Conservation (phyloP, 2,113 vertebrate species). For the Pteruthius melanotis region DNA sequence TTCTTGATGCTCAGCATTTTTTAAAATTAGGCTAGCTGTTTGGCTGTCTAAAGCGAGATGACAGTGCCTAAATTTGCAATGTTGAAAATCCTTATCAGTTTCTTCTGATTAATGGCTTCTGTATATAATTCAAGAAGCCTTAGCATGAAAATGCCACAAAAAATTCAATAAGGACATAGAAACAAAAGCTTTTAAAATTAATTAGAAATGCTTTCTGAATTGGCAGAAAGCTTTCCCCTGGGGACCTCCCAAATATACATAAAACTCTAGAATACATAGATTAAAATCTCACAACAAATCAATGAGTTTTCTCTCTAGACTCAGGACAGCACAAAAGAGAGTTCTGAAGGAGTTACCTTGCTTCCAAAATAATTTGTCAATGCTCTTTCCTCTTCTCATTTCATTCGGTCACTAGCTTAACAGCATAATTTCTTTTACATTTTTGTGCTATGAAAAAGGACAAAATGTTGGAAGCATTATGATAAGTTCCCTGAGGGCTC, state of each 20-base stretch:
- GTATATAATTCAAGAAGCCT: not conserved
- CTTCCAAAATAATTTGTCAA: not conserved
- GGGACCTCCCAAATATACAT: not conserved
- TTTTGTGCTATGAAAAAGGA: not conserved
- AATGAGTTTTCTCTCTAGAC: not conserved
- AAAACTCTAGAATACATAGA: not conserved
- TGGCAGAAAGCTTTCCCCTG: not conserved
- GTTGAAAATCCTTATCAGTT: not conserved
- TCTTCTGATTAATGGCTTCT: not conserved
- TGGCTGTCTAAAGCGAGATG: not conserved
- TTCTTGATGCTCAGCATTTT: not conserved
- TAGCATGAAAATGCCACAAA: not conserved
- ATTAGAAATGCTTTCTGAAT: not conserved
- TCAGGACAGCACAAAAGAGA: not conserved
- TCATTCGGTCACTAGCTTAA: not conserved
- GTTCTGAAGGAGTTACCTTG: not conserved
- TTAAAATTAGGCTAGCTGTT: not conserved
- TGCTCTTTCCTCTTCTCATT: not conserved
- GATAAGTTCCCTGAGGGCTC: not conserved
- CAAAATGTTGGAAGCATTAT: not conserved
- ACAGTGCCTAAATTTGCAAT: not conserved
- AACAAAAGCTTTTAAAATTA: constrained; percentile 23
- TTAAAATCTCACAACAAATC: not conserved
- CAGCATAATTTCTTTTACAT: not conserved
- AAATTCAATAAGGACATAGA: not conserved